Evolutionary conservation across 2,797 vertebrate species (phyloP), one percentile per base, ranked within the genome.

Genomic region (Melanotaenia maccullochi): DNA sequence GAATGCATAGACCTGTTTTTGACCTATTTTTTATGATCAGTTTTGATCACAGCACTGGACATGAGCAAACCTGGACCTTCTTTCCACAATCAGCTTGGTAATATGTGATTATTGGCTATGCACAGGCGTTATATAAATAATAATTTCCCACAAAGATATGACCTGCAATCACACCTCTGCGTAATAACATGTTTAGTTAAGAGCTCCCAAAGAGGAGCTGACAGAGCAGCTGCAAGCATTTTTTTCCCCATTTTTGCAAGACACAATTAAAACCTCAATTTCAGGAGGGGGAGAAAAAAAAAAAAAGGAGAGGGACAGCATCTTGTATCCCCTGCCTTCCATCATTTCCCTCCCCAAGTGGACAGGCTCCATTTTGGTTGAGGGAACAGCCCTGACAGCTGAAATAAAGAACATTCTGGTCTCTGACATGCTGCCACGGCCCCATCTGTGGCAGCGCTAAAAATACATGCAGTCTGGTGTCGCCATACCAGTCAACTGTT

Each of bases 331-430:
- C 51, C 40, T 1, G 14, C 18, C 18, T 56, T 33, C 12, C 22
- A 36, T 35, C 28, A 24, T 56, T 35, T 35, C 20, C n/a, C 24
- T 55, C 36, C 57, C 42, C 38, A 38, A 76, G 78, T 71, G 82
- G 79, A 82, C 54, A 22, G 58, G 71, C 76, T 90, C 73, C 82
- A 76, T 87, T 72, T 79, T 72, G 69, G 80, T 86, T 65, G 42
- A 6, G 52, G 68, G 56, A 79, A 55, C 4, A 55, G 56, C 67
- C 5, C 77, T 81, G 89, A 88, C 90, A 92, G 87, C 88, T 87
- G 87, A 90, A 87, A 90, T 92, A 82, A 92, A 92, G 90, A 92
- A 92, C 90, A 90, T 89, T 89, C 88, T 89, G 85, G 87, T 81
- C 81, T 76, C 79, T 87, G 88, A 89, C 84, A 88, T 25, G 85